Evolutionary conservation across 2,888 invertebrate genomes (phyloP), one percentile per base, ranked within the genome.

Genomic region (Scaptomyza tumidula): DNA sequence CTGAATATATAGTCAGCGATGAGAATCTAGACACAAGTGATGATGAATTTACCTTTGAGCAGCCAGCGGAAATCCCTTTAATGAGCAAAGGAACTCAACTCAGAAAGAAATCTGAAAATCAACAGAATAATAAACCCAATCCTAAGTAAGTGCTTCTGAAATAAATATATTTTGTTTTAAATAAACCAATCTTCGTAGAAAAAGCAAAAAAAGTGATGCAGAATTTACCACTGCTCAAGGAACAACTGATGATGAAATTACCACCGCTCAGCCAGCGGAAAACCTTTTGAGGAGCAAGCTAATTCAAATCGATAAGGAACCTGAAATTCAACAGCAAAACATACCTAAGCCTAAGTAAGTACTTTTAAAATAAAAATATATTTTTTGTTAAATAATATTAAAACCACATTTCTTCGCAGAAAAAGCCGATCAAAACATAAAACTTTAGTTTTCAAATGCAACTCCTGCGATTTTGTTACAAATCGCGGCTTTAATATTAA

Each of bases 401-500:
- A 24, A 24, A 24, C 24, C 24, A 24, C 24, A 24, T 24, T 24
- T 24, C 5, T 24, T 24, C 3, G 24, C 3, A 24, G 24, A 5
- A 24, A 24, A 24, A 24, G 24, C 3, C 24, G 7, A 60, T 35
- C 10, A 58, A 46, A 9, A 13, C 54, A 44, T 6, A 67, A 71
- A 24, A 48, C 14, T 3, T 58, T 45, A 59, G 14, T 48, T 6
- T 75, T 61, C 14, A 75, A 63, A 9, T 75, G 75, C 16, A 55
- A 29, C 27, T 55, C 33, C 2, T 75, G 75, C 50, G 48, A 44
- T 11, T 75, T 75, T 46, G 67, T 67, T 7, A 71, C 75, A 10
- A 61, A 45, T 35, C 75, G 75, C 11, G 37, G 19, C n/a, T 75
- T 61, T 11, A 75, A 75, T 19, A 68, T 75, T 14, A 60, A 71